phyloP scores from a whole-genome alignment of 2,113 vertebrate species.

The Rhombomys opimus region DNA sequence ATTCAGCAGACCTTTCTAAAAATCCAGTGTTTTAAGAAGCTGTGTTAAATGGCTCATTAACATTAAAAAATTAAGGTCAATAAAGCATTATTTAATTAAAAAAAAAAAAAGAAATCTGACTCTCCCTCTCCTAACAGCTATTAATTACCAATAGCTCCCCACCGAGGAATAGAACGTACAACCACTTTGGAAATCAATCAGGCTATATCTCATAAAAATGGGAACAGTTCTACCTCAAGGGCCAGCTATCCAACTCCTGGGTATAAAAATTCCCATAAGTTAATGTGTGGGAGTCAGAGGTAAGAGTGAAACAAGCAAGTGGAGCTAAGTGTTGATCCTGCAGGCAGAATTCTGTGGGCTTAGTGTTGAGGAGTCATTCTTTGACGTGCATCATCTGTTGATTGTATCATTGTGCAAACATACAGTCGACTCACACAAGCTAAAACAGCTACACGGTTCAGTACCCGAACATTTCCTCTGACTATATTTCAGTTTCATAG shows the following conservation, averaged over 20 bases:
- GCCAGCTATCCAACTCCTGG: not conserved
- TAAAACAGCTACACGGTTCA: not conserved
- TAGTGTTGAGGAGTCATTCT: not conserved
- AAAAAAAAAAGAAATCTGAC: not conserved
- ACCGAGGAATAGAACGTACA: not conserved
- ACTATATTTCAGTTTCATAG: not conserved
- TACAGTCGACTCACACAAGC: not conserved
- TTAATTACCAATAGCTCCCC: not conserved
- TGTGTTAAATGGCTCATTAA: no score
- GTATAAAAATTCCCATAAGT: not conserved
- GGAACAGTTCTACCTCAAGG: not conserved
- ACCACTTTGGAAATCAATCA: not conserved
- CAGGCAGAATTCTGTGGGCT: no score
- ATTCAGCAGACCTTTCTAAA: no score
- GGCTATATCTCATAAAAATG: not conserved
- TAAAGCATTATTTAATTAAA: no score
- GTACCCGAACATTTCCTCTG: not conserved
- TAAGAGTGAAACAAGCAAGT: not conserved
- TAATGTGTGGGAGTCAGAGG: not conserved
- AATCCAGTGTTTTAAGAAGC: no score
- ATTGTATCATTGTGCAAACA: not conserved
- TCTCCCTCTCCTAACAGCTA: not conserved
- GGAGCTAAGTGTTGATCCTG: not conserved
- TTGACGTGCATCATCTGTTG: no score
- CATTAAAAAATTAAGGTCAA: no score